Percentiles rank a stretch among this genome's conserved stretches.
Conservation (phyloP, 2,797 vertebrate species). For the Neoniphon sammara region DNA sequence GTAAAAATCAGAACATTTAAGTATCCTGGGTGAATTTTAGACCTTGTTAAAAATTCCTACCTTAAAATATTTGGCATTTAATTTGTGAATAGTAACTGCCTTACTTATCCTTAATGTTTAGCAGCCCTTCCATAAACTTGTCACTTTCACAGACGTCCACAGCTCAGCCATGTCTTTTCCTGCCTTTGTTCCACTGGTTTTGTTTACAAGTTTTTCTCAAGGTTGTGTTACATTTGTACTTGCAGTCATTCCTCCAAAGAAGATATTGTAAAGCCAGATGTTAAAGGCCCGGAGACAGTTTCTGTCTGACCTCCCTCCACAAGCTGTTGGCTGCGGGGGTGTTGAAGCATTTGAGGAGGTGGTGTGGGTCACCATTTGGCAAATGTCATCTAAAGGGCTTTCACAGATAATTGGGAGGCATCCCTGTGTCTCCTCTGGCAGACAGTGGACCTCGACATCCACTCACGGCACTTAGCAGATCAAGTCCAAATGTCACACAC, state of each 20-base stretch:
- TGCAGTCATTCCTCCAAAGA: conserved; percentile 45
- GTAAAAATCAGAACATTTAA: background rate
- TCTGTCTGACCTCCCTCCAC: conserved; percentile 47
- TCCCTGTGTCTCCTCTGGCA: conserved; percentile 49
- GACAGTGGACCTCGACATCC: conserved; percentile 44
- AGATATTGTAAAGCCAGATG: conserved; percentile 64
- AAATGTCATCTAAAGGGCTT: conserved; percentile 76
- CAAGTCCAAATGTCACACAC: conserved; percentile 62
- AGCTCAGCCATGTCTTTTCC: conserved; percentile 46
- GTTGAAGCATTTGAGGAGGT: conserved; percentile 65
- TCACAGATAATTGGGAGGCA: conserved; percentile 70
- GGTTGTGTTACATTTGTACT: conserved; percentile 61
- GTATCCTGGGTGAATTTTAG: background rate
- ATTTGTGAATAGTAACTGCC: background rate
- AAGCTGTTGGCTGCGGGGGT: conserved; percentile 32
- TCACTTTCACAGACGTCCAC: conserved; percentile 25
- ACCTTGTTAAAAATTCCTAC: background rate
- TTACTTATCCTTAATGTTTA: background rate
- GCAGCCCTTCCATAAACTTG: conserved; percentile 1
- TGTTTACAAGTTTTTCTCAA: conserved; percentile 63
- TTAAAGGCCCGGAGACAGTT: conserved; percentile 43
- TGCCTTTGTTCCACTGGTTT: conserved; percentile 59
- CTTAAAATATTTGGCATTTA: background rate
- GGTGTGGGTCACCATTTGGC: conserved; percentile 76
- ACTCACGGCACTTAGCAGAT: conserved; percentile 53